phyloP scores from a whole-genome alignment of 2,113 vertebrate genomes.

The Atlantisia rogersi region DNA sequence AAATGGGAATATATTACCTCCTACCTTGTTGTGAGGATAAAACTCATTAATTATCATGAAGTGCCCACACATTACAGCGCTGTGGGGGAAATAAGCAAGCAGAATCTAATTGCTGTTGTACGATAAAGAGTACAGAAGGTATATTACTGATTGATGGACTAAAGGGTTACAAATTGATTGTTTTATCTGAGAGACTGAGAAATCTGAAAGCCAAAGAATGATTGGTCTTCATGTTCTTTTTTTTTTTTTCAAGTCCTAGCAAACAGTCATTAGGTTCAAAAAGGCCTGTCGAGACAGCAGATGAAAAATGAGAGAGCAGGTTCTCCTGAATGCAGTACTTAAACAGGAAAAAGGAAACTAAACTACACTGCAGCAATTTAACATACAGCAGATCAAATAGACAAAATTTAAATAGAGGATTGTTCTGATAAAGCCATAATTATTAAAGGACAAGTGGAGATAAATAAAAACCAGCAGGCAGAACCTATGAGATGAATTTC shows the following conservation, averaged over 20 bases:
- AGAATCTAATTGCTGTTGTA: slow-evolving; percentile 9
- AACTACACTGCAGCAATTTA: not conserved
- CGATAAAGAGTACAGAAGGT: not conserved
- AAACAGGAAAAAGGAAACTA: not conserved
- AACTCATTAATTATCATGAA: slow-evolving; percentile 33
- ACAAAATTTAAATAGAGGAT: not conserved
- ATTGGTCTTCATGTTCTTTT: not conserved
- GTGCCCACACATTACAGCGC: not conserved
- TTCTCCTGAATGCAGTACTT: not conserved
- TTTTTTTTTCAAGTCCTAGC: not conserved
- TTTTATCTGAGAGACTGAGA: not conserved
- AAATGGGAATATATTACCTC: not conserved
- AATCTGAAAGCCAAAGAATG: slow-evolving; percentile 5
- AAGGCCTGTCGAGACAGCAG: not conserved
- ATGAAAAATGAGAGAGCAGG: not conserved
- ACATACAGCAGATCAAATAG: not conserved
- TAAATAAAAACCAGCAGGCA: not conserved
- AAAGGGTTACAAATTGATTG: not conserved
- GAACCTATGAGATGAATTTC: not conserved
- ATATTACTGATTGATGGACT: slow-evolving; percentile 13
- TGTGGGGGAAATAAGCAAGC: not conserved
- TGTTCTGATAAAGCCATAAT: not conserved
- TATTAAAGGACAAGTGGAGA: not conserved
- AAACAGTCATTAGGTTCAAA: not conserved
- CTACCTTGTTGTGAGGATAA: not conserved